phyloP scores from a whole-genome alignment of 2,797 vertebrate genomes.

The Aratinga solstitialis region DNA sequence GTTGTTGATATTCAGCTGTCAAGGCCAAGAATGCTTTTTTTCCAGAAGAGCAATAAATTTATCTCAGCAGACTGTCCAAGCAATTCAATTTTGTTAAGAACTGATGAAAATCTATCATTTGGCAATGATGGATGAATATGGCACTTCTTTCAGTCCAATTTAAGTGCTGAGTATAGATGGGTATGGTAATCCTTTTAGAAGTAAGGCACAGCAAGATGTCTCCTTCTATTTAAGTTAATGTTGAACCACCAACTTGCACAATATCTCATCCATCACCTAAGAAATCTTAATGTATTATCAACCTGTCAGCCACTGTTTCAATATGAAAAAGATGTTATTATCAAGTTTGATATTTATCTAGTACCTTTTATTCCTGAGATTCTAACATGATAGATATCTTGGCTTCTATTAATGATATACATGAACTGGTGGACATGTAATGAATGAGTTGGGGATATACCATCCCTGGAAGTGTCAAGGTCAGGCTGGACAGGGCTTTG shows the following conservation, averaged over 20 bases:
- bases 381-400: neutral
- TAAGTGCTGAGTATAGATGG: slow-evolving; percentile 52
- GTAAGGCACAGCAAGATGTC: slow-evolving; percentile 23
- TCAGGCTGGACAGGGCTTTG: neutral
- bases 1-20: slow-evolving; percentile 51
- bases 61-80: slow-evolving; percentile 67
- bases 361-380: neutral
- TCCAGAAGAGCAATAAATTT: slow-evolving; percentile 67
- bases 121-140: slow-evolving; percentile 51
- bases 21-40: slow-evolving; percentile 55
- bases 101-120: slow-evolving; percentile 71
- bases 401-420: neutral
- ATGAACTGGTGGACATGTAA: neutral
- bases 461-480: neutral
- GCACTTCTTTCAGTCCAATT: slow-evolving; percentile 54
- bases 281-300: neutral
- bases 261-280: slow-evolving; percentile 2
- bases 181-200: slow-evolving; percentile 58
- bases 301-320: neutral
- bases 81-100: slow-evolving; percentile 69
- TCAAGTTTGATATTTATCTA: neutral
- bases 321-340: neutral
- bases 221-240: slow-evolving; percentile 51
- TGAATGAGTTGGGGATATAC: neutral
- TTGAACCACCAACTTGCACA: slow-evolving; percentile 1